A percentile compares a stretch with the other conserved stretches of the same genome.
These are phyloP conservation scores for Drosophila tanythrix DNA, from an alignment of 2,888 invertebrate genomes.

Conservation along the genomic window DNA sequence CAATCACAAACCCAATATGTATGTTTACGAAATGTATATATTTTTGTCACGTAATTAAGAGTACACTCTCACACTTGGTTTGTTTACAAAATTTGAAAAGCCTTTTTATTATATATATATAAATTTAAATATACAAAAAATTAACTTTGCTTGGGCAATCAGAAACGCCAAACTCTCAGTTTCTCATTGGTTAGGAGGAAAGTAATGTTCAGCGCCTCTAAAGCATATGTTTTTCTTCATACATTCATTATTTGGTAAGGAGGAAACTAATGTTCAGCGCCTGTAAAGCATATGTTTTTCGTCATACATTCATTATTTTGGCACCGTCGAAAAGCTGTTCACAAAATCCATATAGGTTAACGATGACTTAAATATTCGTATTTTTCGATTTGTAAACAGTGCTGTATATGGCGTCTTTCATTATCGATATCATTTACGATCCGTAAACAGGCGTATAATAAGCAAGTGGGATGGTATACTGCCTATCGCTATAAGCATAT, in stretches of 20 bases:
- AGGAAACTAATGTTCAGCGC: no score
- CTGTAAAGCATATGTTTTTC: neutral
- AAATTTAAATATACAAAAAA: neutral
- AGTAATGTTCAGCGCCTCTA: no score
- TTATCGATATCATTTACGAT: neutral
- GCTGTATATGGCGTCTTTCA: neutral
- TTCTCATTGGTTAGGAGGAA: neutral
- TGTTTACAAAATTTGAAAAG: neutral
- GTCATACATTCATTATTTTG: neutral
- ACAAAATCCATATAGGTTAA: neutral
- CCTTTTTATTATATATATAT: neutral
- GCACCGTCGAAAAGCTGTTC: neutral
- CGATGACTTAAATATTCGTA: neutral
- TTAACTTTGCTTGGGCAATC: neutral
- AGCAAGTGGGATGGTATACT: slow-evolving; percentile 18
- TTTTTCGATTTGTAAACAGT: neutral
- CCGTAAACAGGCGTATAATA: neutral
- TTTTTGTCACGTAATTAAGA: slow-evolving; percentile 9
- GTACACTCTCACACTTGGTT: no score
- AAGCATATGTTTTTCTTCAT: neutral
- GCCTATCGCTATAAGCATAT: slow-evolving; percentile 26
- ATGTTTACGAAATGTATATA: slow-evolving; percentile 26
- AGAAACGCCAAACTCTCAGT: neutral
- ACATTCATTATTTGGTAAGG: neutral
- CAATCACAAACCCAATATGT: slow-evolving; percentile 19